Evolutionary conservation across 2,113 vertebrate species (phyloP).

Genomic region (Alces alces): DNA sequence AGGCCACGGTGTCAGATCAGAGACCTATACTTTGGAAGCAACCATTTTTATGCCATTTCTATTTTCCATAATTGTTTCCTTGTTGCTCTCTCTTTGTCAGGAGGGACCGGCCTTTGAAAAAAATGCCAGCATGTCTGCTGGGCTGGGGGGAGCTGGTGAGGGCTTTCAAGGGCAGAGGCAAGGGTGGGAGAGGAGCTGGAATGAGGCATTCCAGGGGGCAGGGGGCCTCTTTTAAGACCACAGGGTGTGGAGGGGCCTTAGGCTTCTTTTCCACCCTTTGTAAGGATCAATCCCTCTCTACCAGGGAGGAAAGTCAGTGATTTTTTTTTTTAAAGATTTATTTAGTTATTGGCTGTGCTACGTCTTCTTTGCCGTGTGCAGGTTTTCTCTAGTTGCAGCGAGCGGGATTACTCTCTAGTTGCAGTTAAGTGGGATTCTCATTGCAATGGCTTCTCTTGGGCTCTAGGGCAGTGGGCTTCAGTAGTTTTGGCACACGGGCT

Average conservation of each 20-base stretch:
- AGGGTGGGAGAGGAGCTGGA: neutral
- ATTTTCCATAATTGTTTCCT: slow-evolving; percentile 20
- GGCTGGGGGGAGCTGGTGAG: accelerated
- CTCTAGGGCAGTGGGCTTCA: neutral
- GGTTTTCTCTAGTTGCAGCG: neutral
- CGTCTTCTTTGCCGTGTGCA: neutral
- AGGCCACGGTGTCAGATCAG: neutral
- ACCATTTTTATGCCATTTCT: neutral
- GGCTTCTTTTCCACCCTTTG: neutral
- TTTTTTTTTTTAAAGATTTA: neutral
- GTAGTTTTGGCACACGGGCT: accelerated
- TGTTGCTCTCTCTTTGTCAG: neutral
- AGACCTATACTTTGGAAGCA: neutral
- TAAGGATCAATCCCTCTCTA: neutral
- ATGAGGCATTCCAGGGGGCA: neutral
- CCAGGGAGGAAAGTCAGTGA: neutral
- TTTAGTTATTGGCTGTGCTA: neutral
- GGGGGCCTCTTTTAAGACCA: neutral
- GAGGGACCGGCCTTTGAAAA: neutral
- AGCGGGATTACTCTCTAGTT: neutral
- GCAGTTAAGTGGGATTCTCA: neutral
- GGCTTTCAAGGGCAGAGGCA: neutral
- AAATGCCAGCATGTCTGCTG: neutral
- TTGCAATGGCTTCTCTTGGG: neutral
- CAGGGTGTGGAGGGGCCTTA: accelerated